Base-by-base conservation (phyloP, 2,888 invertebrate genomes). In the Incurvaria masculella region DNA sequence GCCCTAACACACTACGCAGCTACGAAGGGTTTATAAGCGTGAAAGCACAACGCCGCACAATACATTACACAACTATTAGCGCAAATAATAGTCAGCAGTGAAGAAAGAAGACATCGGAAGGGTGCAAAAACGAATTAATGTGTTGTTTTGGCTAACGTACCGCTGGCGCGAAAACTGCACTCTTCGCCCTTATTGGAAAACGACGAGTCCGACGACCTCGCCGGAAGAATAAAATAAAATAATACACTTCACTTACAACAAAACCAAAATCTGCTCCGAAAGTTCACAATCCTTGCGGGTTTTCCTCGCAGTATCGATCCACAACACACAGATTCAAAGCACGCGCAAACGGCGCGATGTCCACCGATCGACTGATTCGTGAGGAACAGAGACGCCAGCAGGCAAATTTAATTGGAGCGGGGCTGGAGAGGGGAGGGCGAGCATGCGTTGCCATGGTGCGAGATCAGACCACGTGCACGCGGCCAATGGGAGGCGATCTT, bases 381-480 rank as follows among this genome's bases (percentile, higher is more conserved):
- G 53, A 52, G 54, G 55, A 53, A 51, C 51, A 52, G 53, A 48
- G 23, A 53, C 55, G 51, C 42, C 53, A 56, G 52, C 48, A 58
- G 60, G 58, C 61, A 62, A 59, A 62, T 59, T 63, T 57, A 57
- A 57, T 62, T 57, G 64, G 61, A 59, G 57, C 58, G 62, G 53
- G 26, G n/a, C n/a, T n/a, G 44, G 45, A 42, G 45, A 33, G 49
- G 40, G 53, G 57, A 61, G 59, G 23, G 16, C 38, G 23, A 40
- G 33, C 39, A 18, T 44, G 59, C 66, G 78, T 76, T 75, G 82
- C 83, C 81, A 83, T 86, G 84, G 86, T 83, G 82, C 83, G 83
- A 85, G 84, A 83, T 87, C 87, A 84, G 85, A 85, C 86, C 86
- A 87, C 83, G 85, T 82, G 81, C 76, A 63, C 64, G 66, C 79